These are phyloP conservation scores for Pachydiplax longipennis DNA, from an alignment of 2,888 invertebrate genomes.

Conservation along the genomic window DNA sequence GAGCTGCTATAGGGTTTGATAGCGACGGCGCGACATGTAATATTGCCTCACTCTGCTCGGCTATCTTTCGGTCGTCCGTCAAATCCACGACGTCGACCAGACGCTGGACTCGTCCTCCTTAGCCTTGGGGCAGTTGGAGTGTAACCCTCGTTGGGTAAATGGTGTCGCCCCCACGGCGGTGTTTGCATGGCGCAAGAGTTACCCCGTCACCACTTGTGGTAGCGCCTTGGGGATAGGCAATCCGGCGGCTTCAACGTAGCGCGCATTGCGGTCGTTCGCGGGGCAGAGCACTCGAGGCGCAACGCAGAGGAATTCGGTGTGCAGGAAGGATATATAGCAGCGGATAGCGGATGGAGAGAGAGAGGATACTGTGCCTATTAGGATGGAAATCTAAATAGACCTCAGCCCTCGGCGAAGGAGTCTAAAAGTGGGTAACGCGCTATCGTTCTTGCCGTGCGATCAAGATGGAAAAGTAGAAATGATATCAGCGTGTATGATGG, in stretches of 20 bases:
- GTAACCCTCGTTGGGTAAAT: not conserved
- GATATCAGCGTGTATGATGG: too few relatives aligned
- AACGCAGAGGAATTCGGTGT: not conserved
- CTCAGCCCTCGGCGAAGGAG: not conserved
- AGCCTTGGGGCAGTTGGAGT: not conserved
- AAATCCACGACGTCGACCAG: constrained; percentile 12
- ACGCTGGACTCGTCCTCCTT: not conserved
- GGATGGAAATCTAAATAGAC: not conserved
- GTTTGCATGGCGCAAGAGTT: not conserved
- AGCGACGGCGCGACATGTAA: constrained; percentile 1
- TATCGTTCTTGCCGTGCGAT: too few relatives aligned
- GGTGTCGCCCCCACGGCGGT: constrained; percentile 1
- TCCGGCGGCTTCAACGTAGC: not conserved
- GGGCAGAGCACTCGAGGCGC: not conserved
- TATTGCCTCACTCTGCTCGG: not conserved
- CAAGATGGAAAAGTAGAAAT: too few relatives aligned
- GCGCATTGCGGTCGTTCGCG: constrained; percentile 23
- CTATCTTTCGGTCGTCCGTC: not conserved
- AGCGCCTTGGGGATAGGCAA: constrained; percentile 14
- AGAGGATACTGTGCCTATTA: not conserved
- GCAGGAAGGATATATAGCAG: not conserved
- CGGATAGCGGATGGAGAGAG: not conserved
- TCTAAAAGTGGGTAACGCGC: too few relatives aligned
- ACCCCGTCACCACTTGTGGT: not conserved
- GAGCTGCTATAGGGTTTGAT: not conserved